A percentile compares a stretch with the other conserved stretches of the same genome.
Conservation (phyloP, 1,140 invertebrate genomes). For the Caenorhabditis remanei region DNA sequence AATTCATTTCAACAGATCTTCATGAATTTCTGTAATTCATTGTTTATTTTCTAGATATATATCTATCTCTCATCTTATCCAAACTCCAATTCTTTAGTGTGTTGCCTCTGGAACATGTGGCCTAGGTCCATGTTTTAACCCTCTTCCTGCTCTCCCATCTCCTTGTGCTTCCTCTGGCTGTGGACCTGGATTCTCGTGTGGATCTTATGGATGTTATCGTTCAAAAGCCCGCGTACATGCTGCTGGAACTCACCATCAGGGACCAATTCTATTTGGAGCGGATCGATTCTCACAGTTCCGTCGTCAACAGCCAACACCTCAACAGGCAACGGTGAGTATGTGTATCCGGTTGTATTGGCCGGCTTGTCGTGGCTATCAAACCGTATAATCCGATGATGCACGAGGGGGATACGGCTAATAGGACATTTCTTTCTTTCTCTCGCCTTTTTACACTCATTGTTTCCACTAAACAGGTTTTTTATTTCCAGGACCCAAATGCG, state of each 20-base stretch:
- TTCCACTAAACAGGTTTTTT: slow-evolving; percentile 34
- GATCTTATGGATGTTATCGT: slow-evolving; percentile 65
- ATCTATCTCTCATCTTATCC: no score
- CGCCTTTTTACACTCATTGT: neutral
- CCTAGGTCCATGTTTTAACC: slow-evolving; percentile 58
- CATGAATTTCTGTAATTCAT: neutral
- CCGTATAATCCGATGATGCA: slow-evolving; percentile 55
- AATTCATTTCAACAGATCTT: no score
- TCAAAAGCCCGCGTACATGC: slow-evolving; percentile 59
- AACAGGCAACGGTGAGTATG: slow-evolving; percentile 41
- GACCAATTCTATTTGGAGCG: slow-evolving; percentile 58
- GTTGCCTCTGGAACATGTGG: slow-evolving; percentile 66
- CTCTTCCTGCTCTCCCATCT: slow-evolving; percentile 58
- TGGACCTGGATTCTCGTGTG: slow-evolving; percentile 65
- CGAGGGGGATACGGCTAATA: slow-evolving; percentile 41
- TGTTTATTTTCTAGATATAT: no score
- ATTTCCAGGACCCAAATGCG: slow-evolving; percentile 72
- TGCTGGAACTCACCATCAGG: slow-evolving; percentile 52
- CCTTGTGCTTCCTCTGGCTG: slow-evolving; percentile 58
- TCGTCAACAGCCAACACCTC: slow-evolving; percentile 55
- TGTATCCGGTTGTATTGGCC: slow-evolving; percentile 7
- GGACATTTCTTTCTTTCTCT: neutral
- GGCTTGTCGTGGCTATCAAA: slow-evolving; percentile 34
- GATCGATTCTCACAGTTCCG: slow-evolving; percentile 63
- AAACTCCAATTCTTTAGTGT: slow-evolving; percentile 55